Evolutionary conservation across 1,140 invertebrate species (phyloP), one percentile per base, ranked within the genome.

Genomic region (Campodea augens): DNA sequence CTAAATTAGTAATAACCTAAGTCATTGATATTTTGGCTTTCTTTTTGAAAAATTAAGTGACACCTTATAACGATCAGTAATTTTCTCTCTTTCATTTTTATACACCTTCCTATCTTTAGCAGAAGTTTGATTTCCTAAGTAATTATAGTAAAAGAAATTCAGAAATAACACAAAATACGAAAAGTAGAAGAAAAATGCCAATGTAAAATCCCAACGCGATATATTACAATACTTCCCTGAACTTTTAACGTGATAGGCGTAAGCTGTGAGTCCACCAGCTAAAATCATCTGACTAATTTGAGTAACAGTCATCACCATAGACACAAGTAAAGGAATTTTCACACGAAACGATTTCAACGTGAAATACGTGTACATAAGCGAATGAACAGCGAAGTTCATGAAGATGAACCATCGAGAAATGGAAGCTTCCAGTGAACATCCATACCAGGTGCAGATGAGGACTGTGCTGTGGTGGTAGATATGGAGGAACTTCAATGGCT

Each of bases 101-200:
- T n/a, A n/a, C n/a, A n/a, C n/a, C n/a, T n/a, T n/a, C n/a, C n/a
- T n/a, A n/a, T n/a, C n/a, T n/a, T n/a, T n/a, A n/a, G n/a, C n/a
- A n/a, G n/a, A n/a, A n/a, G n/a, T n/a, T n/a, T n/a, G n/a, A n/a
- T n/a, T n/a, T n/a, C n/a, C n/a, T n/a, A 93, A 61, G 60, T 92
- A 91, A 4, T 81, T 72, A 56, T 84, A 82, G 62, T 85, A 81
- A 71, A 92, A 92, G 73, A 91, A 92, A 51, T 74, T 69, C 21
- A 81, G 81, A 59, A 92, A 92, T 0, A 92, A 69, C 7, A 89
- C 75, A 59, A 90, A 88, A 60, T 90, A 92, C 46, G 84, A 88
- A 58, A 86, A 82, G 66, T 97, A 96, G 88, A 97, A 96, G 25
- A 82, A 70, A 52, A 92, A 73, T 21, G 86, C 89, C 20, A 91